phyloP scores from a whole-genome alignment of 2,113 vertebrate species.

The Mormyrus iriodes region DNA sequence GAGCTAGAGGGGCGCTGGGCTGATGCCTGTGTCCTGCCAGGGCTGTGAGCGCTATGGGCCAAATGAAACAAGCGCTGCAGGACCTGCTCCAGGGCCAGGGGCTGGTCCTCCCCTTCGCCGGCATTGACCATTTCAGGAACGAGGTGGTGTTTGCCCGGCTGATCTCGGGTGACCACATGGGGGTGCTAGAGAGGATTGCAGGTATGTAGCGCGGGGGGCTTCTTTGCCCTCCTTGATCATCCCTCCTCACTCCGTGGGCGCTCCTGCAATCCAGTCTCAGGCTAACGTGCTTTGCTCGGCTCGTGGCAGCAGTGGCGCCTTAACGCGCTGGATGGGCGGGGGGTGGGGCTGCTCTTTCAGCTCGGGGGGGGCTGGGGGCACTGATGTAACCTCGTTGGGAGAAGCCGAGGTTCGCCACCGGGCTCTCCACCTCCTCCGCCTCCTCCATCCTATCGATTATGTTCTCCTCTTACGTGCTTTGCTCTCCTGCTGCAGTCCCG shows the following conservation, averaged over 20 bases:
- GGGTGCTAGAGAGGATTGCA: slow-evolving; percentile 67
- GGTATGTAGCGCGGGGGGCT: slow-evolving; percentile 55
- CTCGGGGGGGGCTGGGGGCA: not conserved
- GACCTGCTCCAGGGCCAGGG: slow-evolving; percentile 69
- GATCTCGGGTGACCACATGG: slow-evolving; percentile 61
- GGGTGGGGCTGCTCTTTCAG: not conserved
- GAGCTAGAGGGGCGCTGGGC: not conserved
- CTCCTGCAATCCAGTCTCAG: not conserved
- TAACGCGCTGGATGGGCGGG: not conserved
- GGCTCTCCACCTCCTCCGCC: not conserved
- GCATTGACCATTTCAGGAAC: slow-evolving; percentile 76
- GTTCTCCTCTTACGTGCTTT: slow-evolving; percentile 44
- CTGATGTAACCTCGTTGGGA: not conserved
- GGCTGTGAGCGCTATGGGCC: slow-evolving; percentile 66
- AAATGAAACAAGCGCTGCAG: slow-evolving; percentile 63
- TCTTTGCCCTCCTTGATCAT: not conserved
- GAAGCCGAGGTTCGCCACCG: not conserved
- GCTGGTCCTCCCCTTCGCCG: slow-evolving; percentile 75
- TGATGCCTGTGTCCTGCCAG: slow-evolving; percentile 50
- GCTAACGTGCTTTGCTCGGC: not conserved
- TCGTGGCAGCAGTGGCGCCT: too few species aligned
- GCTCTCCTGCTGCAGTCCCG: slow-evolving; percentile 32
- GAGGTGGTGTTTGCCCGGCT: slow-evolving; percentile 84
- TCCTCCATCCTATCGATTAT: slow-evolving; percentile 57
- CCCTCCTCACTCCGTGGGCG: not conserved